Evolutionary conservation across 1,140 invertebrate genomes (phyloP).

Genomic region (Acromyrmex echinatior): DNA sequence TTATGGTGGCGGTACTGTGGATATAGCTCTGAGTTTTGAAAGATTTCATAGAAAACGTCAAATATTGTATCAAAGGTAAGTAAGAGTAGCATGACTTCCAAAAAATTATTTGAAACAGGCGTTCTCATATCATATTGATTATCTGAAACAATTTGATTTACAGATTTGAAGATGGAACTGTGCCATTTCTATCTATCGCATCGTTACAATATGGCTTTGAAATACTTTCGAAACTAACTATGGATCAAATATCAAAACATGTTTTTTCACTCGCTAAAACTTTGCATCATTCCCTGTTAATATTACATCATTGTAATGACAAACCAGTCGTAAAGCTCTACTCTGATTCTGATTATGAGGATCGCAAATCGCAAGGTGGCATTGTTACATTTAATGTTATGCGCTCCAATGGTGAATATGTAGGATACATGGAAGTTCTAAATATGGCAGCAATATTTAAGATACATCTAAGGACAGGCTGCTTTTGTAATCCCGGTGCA

Average conservation of each 20-base stretch:
- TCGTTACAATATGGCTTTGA: slow-evolving; percentile 94
- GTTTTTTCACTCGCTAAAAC: slow-evolving; percentile 93
- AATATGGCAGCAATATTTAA: slow-evolving; percentile 95
- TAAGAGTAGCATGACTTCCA: slow-evolving; percentile 74
- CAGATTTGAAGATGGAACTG: slow-evolving; percentile 98
- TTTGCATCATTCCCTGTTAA: slow-evolving; percentile 89
- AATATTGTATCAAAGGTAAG: slow-evolving; percentile 90
- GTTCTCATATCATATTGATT: background rate
- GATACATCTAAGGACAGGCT: slow-evolving; percentile 96
- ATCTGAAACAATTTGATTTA: slow-evolving; percentile 69
- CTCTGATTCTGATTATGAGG: slow-evolving; percentile 89
- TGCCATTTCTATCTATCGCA: slow-evolving; percentile 95
- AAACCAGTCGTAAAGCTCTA: slow-evolving; percentile 91
- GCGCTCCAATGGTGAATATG: slow-evolving; percentile 91
- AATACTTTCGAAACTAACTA: slow-evolving; percentile 88
- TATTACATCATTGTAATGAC: slow-evolving; percentile 92
- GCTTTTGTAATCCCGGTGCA: slow-evolving; percentile 98
- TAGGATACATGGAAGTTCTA: slow-evolving; percentile 96
- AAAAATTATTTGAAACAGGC: slow-evolving; percentile 22
- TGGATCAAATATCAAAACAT: slow-evolving; percentile 91
- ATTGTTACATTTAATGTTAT: slow-evolving; percentile 96
- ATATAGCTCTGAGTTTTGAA: slow-evolving; percentile 91
- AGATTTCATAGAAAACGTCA: slow-evolving; percentile 90
- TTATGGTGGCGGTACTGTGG: slow-evolving; percentile 97
- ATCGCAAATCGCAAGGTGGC: slow-evolving; percentile 91